Conservation (phyloP, 2,113 vertebrate species). For the Synchiropus splendidus region DNA sequence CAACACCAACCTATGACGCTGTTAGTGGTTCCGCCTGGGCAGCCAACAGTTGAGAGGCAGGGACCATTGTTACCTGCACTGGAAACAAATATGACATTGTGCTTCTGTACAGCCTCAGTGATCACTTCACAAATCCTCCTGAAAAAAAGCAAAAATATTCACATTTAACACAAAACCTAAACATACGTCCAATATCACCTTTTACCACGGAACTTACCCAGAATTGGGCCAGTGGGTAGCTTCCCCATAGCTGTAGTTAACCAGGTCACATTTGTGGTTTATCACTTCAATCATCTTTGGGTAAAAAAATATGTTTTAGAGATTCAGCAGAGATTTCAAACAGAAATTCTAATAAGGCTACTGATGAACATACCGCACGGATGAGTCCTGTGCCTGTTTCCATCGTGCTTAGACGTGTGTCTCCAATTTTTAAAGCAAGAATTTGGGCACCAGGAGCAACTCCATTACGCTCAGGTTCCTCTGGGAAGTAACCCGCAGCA, state of each 20-base stretch:
- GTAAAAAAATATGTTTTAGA: background rate
- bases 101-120: slow-evolving; percentile 93
- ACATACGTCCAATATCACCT: background rate
- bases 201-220: slow-evolving; percentile 69
- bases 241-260: slow-evolving; percentile 98
- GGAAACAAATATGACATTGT: slow-evolving; percentile 93
- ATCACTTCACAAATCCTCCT: slow-evolving; percentile 98
- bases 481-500: slow-evolving; percentile 90
- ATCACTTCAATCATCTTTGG: slow-evolving; percentile 96
- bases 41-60: slow-evolving; percentile 94
- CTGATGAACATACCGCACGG: slow-evolving; percentile 74
- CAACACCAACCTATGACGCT: slow-evolving; percentile 81
- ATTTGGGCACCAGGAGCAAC: slow-evolving; percentile 93
- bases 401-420: slow-evolving; percentile 95
- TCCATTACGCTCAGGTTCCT: slow-evolving; percentile 89
- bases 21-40: slow-evolving; percentile 90
- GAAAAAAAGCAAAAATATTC: slow-evolving; percentile 11
- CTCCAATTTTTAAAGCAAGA: slow-evolving; percentile 92
- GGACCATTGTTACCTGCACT: slow-evolving; percentile 97
- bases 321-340: too few relatives aligned
- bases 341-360: background rate
- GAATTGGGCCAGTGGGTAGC: slow-evolving; percentile 99
- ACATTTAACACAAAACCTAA: background rate
- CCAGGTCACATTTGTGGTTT: slow-evolving; percentile 95
- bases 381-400: slow-evolving; percentile 97